Evolutionary conservation across 2,113 vertebrate species (phyloP).

Genomic region (Thryonomys swinderianus): DNA sequence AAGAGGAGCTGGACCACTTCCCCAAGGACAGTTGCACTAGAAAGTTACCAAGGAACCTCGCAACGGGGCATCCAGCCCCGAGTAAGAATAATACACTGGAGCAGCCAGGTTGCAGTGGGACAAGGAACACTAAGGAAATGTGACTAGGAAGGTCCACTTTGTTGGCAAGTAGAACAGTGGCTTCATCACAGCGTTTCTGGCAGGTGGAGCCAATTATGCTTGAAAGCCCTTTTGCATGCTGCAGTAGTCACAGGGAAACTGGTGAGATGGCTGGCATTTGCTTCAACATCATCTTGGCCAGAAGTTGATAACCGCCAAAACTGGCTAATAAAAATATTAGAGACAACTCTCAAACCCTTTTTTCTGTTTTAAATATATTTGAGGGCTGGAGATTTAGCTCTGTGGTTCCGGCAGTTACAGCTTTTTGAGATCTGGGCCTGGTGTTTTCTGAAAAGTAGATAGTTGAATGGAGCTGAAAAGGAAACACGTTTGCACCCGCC

Average conservation of each 20-base stretch:
- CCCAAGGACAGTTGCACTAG: not conserved
- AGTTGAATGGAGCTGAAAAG: slow-evolving; percentile 5
- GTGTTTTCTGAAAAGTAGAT: not conserved
- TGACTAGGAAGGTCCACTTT: not conserved
- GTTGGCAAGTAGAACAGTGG: not conserved
- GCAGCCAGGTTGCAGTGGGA: not conserved
- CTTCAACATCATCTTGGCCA: not conserved
- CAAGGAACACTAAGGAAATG: not conserved
- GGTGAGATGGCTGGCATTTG: not conserved
- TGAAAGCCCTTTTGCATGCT: not conserved
- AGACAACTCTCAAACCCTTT: not conserved
- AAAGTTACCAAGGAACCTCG: not conserved
- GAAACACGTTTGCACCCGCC: not conserved
- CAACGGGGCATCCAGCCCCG: not conserved
- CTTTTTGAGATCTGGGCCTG: slow-evolving; percentile 11
- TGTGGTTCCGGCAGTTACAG: not conserved
- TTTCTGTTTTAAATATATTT: not conserved
- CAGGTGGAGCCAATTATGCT: not conserved
- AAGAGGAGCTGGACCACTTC: not conserved
- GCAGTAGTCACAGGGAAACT: not conserved
- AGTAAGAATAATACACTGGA: not conserved
- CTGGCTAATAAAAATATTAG: not conserved
- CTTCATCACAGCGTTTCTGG: not conserved
- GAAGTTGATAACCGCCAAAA: not conserved
- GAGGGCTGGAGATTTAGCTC: no score